phyloP scores from a whole-genome alignment of 2,113 vertebrate species.

The Melanotaenia duboulayi region DNA sequence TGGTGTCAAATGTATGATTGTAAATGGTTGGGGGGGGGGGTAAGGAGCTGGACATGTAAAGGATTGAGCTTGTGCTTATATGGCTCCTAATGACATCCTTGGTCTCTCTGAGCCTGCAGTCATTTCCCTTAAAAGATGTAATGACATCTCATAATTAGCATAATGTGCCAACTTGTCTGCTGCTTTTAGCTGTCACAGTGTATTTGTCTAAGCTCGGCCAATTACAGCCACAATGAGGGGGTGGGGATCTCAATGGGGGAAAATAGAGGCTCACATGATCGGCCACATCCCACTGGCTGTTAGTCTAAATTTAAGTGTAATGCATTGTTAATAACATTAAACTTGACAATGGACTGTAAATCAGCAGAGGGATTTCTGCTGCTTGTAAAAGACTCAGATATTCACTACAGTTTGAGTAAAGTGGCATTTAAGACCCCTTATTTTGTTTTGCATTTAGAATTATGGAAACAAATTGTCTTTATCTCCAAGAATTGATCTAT shows the following conservation, averaged over 20 bases:
- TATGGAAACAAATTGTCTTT: neutral
- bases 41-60: conserved; percentile 42
- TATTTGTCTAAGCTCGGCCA: conserved; percentile 80
- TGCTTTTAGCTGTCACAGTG: conserved; percentile 81
- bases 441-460: neutral
- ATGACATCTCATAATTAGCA: conserved; percentile 83
- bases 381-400: conserved; percentile 74
- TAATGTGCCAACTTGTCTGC: conserved; percentile 83
- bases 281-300: conserved; percentile 69
- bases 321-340: conserved; percentile 51
- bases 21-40: conserved; percentile 24
- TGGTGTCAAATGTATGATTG: conserved; percentile 59
- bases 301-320: conserved; percentile 63
- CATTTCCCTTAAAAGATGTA: conserved; percentile 79
- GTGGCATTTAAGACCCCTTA: neutral
- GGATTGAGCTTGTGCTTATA: conserved; percentile 61
- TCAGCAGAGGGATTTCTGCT: conserved; percentile 72
- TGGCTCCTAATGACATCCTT: conserved; percentile 77
- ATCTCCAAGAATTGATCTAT: neutral
- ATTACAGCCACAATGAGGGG: conserved; percentile 57
- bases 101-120: conserved; percentile 65
- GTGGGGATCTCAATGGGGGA: conserved; percentile 32
- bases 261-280: conserved; percentile 59
- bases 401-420: conserved; percentile 17
- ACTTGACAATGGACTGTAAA: conserved; percentile 47